These are phyloP conservation scores for Amphipyra tragopoginis DNA, from an alignment of 2,888 invertebrate genomes.

Conservation along the genomic window DNA sequence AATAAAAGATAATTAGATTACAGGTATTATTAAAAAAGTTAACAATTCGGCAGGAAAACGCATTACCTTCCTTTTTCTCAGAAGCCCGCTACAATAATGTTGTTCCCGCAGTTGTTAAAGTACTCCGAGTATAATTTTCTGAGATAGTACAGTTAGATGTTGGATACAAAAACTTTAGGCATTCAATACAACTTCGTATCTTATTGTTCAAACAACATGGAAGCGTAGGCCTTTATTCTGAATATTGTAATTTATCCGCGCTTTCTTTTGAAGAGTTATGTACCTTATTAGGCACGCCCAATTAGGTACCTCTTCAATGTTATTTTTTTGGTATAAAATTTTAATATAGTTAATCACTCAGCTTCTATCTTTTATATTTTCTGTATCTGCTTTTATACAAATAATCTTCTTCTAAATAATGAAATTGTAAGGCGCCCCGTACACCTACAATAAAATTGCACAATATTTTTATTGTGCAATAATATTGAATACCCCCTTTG, in stretches of 20 bases:
- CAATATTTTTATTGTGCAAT: too few relatives aligned
- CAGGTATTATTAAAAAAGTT: too few relatives aligned
- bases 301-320: slow-evolving; percentile 19
- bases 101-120: slow-evolving; percentile 8
- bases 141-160: slow-evolving; percentile 15
- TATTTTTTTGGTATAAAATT: slow-evolving; percentile 6
- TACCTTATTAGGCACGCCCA: slow-evolving; percentile 13
- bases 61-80: background rate
- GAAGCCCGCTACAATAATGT: background rate
- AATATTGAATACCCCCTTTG: too few relatives aligned
- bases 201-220: slow-evolving; percentile 31
- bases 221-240: slow-evolving; percentile 1
- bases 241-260: slow-evolving; percentile 25
- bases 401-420: too few relatives aligned
- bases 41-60: background rate
- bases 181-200: slow-evolving; percentile 41
- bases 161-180: slow-evolving; percentile 36
- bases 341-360: slow-evolving; percentile 8
- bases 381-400: too few relatives aligned
- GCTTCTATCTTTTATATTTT: background rate
- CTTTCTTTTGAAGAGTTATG: slow-evolving; percentile 31
- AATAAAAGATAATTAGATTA: too few relatives aligned
- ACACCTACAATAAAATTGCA: too few relatives aligned
- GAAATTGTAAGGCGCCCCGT: too few relatives aligned
- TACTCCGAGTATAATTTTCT: slow-evolving; percentile 22